Evolutionary conservation across 37 sponge, comb jelly and placozoan genomes (phyloP), one percentile per base, ranked within the genome.

Genomic region (Chondrilla cf. caribensis): DNA sequence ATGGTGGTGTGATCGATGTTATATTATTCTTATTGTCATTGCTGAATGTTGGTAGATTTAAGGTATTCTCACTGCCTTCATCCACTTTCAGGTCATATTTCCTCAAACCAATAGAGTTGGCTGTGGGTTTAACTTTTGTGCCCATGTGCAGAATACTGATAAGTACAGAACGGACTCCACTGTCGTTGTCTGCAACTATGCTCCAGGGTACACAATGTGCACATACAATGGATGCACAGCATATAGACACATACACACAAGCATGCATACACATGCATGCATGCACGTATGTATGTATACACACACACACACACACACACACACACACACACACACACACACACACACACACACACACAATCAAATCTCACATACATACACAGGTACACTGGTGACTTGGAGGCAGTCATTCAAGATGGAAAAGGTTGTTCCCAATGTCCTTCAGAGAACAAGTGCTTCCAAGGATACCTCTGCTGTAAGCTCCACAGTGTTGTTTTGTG

Each of bases 171-270:
- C 38, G 9, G 32, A 22, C 38, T 55, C 29, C n/a, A 70, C 19
- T n/a, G 35, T 79, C 32, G 1, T 79, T 33, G 80, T 85, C 58
- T 85, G 85, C 71, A 51, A 70, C 22, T 85, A 85, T 28, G 39
- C 32, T 22, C 78, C 85, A 70, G 83, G 83, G 83, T 83, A n/a
- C n/a, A n/a, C n/a, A n/a, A n/a, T 54, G n/a, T n/a, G n/a, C n/a
- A n/a, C n/a, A n/a, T n/a, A n/a, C n/a, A n/a, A n/a, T n/a, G n/a
- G n/a, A n/a, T n/a, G n/a, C n/a, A n/a, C n/a, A n/a, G n/a, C n/a
- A n/a, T n/a, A n/a, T n/a, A n/a, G n/a, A 17, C 57, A 54, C 57
- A 54, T 17, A 47, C 11, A 11, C 51, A 47, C 51, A 47, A 6
- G 11, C 51, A 47, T 11, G 11, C 51, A 47, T 11, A 47, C 51